Base-by-base conservation (phyloP, 1,140 invertebrate species). In the Bombus balteatus region DNA sequence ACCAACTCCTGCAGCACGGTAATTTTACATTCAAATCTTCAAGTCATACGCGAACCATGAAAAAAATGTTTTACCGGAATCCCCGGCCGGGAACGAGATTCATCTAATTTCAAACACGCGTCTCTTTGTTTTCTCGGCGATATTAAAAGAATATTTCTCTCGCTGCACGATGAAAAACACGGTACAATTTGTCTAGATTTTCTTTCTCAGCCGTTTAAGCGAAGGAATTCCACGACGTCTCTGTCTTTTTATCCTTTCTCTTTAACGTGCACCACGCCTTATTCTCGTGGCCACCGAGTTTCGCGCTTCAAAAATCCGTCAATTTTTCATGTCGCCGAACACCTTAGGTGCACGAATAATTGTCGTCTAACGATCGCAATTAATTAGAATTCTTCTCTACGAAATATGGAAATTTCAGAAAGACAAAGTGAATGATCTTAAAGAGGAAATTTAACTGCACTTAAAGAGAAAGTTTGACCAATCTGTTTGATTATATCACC, bases 1-100 rank as follows among this genome's bases (percentile, higher is more conserved):
- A 2, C 15, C 28, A 9, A 18, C 8, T 25, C 0, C 10, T 22
- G 10, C 6, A 53, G 8, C 1, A 12, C 5, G 32, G 4, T 65
- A 12, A 53, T 59, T 77, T 66, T 25, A 41, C 15, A 70, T 76
- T 66, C 72, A 41, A 53, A 70, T 57, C 25, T 28, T 83, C 43
- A 22, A 41, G 9, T 4, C 62, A 10, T 32, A 59, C 8, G 39
- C 41, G 13, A 25, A 28, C 2, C 12, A 1, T 15, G 32, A 68
- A 57, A 78, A 18, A 76, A 71, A 78, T 68, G 70, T 59, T 76
- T 70, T 6, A 32, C 39, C 39, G 22, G 12, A 5, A 47, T n/a
- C 18, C n/a, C 34, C 5, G 3, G 1, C 15, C 3, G 13, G 39
- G 8, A 13, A 15, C 5, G 39, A 39, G 32, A 18, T 62, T 72